phyloP scores from a whole-genome alignment of 1,140 invertebrate genomes.

The Centruroides vittatus region DNA sequence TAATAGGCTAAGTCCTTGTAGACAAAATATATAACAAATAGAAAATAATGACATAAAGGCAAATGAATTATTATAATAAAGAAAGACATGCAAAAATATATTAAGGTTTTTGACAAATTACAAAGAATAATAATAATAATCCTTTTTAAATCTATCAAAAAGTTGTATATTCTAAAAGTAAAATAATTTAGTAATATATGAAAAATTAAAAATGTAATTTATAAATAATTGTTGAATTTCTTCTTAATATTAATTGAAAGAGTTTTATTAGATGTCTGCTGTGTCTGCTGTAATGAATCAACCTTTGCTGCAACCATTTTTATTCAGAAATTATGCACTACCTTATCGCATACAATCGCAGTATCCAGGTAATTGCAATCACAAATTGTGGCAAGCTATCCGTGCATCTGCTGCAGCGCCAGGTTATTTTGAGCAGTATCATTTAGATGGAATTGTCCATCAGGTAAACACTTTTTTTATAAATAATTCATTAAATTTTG shows the following conservation, averaged over 20 bases:
- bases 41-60: too few relatives aligned
- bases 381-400: slow-evolving; percentile 72
- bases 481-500: not conserved
- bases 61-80: too few relatives aligned
- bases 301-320: slow-evolving; percentile 58
- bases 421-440: slow-evolving; percentile 79
- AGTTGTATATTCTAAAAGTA: too few relatives aligned
- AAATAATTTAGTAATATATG: not conserved
- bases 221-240: not conserved
- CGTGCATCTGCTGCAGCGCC: slow-evolving; percentile 84
- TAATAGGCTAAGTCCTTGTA: too few relatives aligned
- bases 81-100: too few relatives aligned
- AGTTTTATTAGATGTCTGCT: slow-evolving; percentile 44
- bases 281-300: slow-evolving; percentile 71
- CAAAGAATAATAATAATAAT: too few relatives aligned
- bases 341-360: slow-evolving; percentile 56
- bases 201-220: not conserved
- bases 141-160: too few relatives aligned
- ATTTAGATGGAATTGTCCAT: slow-evolving; percentile 55
- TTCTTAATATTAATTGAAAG: not conserved
- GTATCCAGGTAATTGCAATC: slow-evolving; percentile 58
- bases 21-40: too few relatives aligned
- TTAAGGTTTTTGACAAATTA: too few relatives aligned
- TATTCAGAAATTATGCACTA: slow-evolving; percentile 80
- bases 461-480: slow-evolving; percentile 43